phyloP scores from a whole-genome alignment of 2,113 vertebrate genomes.

The Plecturocebus donacophilus region DNA sequence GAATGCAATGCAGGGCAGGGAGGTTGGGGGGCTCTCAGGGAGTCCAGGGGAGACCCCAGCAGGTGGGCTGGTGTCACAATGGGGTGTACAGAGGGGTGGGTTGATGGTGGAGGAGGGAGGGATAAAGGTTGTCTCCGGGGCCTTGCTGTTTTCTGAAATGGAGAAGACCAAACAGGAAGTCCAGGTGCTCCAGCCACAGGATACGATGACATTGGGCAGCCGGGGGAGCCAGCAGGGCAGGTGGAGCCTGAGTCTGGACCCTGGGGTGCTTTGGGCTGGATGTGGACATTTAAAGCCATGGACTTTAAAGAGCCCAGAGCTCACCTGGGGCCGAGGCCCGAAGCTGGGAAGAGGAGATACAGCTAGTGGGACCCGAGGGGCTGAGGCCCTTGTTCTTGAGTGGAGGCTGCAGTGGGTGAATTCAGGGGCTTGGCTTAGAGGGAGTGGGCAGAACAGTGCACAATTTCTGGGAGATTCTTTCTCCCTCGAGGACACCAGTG shows the following conservation, averaged over 20 bases:
- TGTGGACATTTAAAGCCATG: not conserved
- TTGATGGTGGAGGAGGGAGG: not conserved
- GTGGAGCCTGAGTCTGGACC: not conserved
- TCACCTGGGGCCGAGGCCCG: not conserved
- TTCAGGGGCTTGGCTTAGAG: not conserved
- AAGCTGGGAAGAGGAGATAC: not conserved
- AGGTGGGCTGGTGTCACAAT: not conserved
- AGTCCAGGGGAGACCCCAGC: not conserved
- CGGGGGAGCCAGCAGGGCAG: not conserved
- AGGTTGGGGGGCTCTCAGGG: not conserved
- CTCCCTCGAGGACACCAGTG: not conserved
- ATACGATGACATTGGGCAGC: not conserved
- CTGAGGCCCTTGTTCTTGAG: not conserved
- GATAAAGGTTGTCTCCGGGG: not conserved
- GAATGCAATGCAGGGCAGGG: not conserved
- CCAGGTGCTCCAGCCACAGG: not conserved
- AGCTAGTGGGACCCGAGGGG: not conserved
- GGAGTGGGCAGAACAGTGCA: no score
- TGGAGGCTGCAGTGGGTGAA: not conserved
- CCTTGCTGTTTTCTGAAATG: not conserved
- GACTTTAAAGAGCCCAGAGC: not conserved
- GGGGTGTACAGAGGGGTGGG: not conserved
- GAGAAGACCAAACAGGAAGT: not conserved
- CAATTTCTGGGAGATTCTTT: not conserved
- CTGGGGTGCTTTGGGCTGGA: not conserved